Evolutionary conservation across 2,888 invertebrate genomes (phyloP).

Genomic region (Euzophera pinguis): DNA sequence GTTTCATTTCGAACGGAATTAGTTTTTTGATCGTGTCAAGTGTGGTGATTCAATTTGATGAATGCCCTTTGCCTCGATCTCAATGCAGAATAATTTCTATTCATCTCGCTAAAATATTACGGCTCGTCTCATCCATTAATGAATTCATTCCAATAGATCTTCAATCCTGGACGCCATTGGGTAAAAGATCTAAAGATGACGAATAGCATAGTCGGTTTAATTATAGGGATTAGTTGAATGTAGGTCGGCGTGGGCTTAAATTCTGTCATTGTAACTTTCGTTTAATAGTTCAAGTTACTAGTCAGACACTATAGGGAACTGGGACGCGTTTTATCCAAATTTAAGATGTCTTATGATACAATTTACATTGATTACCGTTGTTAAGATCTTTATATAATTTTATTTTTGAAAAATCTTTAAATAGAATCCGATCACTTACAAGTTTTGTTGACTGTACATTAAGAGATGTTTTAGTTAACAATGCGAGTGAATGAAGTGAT

Average conservation of each 20-base stretch:
- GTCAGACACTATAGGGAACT: not conserved
- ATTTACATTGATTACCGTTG: no score
- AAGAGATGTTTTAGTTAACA: no score
- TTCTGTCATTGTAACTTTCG: slow-evolving; percentile 1
- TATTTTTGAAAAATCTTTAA: no score
- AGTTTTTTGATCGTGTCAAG: not conserved
- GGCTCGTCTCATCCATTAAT: slow-evolving; percentile 51
- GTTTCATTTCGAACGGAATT: not conserved
- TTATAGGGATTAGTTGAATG: slow-evolving; percentile 12
- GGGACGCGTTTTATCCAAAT: not conserved
- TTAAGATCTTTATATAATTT: not conserved
- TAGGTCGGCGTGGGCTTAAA: slow-evolving; percentile 10
- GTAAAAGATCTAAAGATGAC: slow-evolving; percentile 31
- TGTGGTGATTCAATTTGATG: slow-evolving; percentile 40
- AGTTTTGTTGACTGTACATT: no score
- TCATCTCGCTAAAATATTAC: slow-evolving; percentile 63
- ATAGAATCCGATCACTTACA: no score
- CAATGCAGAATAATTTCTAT: slow-evolving; percentile 60
- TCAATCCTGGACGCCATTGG: slow-evolving; percentile 25
- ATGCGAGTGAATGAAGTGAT: no score
- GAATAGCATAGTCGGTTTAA: slow-evolving; percentile 26
- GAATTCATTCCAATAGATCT: slow-evolving; percentile 58
- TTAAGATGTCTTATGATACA: not conserved
- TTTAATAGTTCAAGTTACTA: slow-evolving; percentile 5
- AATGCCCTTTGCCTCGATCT: slow-evolving; percentile 34